phyloP scores from a whole-genome alignment of 2,797 vertebrate species.

The Acanthurus leucopareius region DNA sequence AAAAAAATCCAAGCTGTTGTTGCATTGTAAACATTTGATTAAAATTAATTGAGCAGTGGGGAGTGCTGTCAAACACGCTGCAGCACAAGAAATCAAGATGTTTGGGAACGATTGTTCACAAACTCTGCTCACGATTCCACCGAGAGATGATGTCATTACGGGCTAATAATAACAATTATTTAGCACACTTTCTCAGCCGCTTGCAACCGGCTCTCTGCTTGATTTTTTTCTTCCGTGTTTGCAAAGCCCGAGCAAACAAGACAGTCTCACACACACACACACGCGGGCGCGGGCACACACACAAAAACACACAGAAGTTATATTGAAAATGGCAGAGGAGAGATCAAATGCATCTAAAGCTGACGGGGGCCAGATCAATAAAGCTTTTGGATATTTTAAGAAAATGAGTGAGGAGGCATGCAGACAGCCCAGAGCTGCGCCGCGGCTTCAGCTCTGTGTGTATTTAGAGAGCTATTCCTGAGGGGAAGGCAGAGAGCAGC shows the following conservation, averaged over 20 bases:
- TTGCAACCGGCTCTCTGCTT: constrained; percentile 32
- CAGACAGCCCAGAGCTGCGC: constrained; percentile 73
- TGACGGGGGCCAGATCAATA: constrained; percentile 78
- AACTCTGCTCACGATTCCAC: constrained; percentile 51
- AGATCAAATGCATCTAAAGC: constrained; percentile 62
- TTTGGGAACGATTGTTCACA: constrained; percentile 56
- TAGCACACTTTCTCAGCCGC: constrained; percentile 55
- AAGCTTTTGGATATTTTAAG: constrained; percentile 83
- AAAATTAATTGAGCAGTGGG: constrained; percentile 76
- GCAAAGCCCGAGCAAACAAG: constrained; percentile 41
- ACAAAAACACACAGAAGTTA: constrained; percentile 27
- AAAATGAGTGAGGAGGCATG: constrained; percentile 77
- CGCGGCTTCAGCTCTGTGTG: constrained; percentile 61
- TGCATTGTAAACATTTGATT: constrained; percentile 82
- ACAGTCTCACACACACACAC: constrained; percentile 4
- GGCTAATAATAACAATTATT: constrained; percentile 76
- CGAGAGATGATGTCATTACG: constrained; percentile 70
- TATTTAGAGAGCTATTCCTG: constrained; percentile 83
- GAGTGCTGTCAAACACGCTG: constrained; percentile 59
- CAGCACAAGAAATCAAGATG: constrained; percentile 47
- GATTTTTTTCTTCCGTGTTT: constrained; percentile 38
- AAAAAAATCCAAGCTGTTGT: constrained; percentile 74
- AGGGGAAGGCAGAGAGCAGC: constrained; percentile 82
- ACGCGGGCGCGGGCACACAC: no score
- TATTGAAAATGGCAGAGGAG: constrained; percentile 54